Conservation (phyloP, 2,113 vertebrate species). For the Ellobius talpinus region DNA sequence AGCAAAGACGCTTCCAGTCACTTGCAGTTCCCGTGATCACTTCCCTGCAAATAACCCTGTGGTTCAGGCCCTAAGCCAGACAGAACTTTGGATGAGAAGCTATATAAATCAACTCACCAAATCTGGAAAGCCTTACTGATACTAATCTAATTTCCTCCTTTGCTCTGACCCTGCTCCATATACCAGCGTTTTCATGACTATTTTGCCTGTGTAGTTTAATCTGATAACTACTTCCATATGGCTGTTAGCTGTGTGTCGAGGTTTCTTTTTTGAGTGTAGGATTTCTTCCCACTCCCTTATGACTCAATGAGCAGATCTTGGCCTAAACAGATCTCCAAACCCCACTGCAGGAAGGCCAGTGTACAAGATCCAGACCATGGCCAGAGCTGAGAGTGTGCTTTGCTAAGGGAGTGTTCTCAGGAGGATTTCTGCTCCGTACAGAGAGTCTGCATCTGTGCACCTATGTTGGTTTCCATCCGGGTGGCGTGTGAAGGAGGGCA, state of each 20-base stretch:
- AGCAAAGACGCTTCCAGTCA: neutral
- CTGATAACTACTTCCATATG: conserved; percentile 58
- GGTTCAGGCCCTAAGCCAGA: neutral
- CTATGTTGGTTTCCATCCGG: neutral
- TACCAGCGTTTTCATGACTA: neutral
- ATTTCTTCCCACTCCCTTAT: conserved; percentile 77
- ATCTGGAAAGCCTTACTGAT: conserved; percentile 18
- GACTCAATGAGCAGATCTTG: conserved; percentile 77
- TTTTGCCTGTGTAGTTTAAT: conserved; percentile 55
- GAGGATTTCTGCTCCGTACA: neutral
- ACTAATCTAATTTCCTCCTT: conserved; percentile 25
- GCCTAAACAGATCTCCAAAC: conserved; percentile 57
- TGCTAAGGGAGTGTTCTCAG: neutral
- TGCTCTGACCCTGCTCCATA: neutral
- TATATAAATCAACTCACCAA: neutral
- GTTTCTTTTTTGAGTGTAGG: conserved; percentile 72
- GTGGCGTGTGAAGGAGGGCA: neutral
- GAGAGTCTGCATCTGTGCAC: neutral
- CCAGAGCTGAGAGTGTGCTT: neutral
- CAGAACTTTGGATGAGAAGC: conserved; percentile 54
- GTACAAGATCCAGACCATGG: neutral
- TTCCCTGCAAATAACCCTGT: neutral
- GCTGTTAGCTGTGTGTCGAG: conserved; percentile 45
- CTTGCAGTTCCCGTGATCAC: neutral
- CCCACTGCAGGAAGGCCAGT: conserved; percentile 60